Base-by-base conservation (phyloP, 2,888 invertebrate genomes). In the Hydroisotoma schaefferi region DNA sequence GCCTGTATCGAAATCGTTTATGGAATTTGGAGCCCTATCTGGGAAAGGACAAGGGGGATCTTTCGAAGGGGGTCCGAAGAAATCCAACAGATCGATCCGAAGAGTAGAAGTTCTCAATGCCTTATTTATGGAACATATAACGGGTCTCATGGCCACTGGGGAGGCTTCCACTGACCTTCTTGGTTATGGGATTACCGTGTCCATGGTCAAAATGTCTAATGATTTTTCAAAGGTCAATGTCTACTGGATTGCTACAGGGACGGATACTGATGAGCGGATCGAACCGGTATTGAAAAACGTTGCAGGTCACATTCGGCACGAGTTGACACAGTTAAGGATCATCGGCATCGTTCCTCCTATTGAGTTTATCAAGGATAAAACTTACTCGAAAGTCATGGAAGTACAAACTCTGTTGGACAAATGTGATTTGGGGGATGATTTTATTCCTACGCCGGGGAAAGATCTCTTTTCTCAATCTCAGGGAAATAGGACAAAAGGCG, bases 121-220 rank as follows among this genome's bases (percentile, higher is more conserved):
- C 76, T 74, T 90, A 51, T 90, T 90, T 73, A 90, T 90, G 88
- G 82, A 84, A 71, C 80, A 87, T 61, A 84, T 91, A 8, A 87
- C 88, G 0, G 90, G 89, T 75, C 77, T 88, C 29, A 82, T 91
- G 82, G 83, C 87, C 1, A 86, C 86, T 0, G 87, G 88, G 1
- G 83, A 85, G 70, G 79, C 82, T 28, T 58, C 62, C 0, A 44
- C 43, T 10, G 77, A 81, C 52, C 78, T 89, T 63, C 71, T 85
- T 15, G 87, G 86, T 8, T 80, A 81, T 68, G 84, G 86, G 10
- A 81, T 88, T 68, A 87, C 90, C 78, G 82, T 90, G 64, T 84
- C 86, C n/a, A 81, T 83, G 73, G 84, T 87, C 0, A 81, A 83
- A 76, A 80, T 90, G 2, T 79, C 85, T 0, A 77, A 82, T 47